Base-by-base conservation (phyloP, 2,888 invertebrate genomes). In the Epistrophella euchroma region DNA sequence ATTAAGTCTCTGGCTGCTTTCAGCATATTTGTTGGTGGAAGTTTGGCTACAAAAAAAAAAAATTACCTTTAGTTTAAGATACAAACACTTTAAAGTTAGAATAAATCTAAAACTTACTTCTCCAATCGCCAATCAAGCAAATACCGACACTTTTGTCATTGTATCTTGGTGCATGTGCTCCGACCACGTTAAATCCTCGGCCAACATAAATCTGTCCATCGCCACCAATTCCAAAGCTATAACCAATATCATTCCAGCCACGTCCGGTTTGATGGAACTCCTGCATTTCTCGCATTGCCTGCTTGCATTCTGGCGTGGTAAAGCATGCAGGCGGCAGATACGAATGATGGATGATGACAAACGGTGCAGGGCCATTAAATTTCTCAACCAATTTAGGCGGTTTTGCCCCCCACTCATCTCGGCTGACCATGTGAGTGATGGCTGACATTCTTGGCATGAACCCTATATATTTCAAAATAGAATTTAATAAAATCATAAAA, bases 271-370 rank as follows among this genome's bases (percentile, higher is more conserved):
- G 94, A 90, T 96, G 96, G 78, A 94, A 94, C 43, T 92, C 92
- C 91, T 96, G 96, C 94, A 96, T 96, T 45, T 92, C 92, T 68
- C 93, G 92, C 95, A 96, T 95, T 19, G 94, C 93, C 1, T 88
- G 88, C 62, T 91, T 91, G 89, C 96, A 96, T 5, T 93, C 92
- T 2, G 91, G 90, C 0, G 92, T 91, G 0, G 93, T 93, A 88
- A 92, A 91, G 90, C 96, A 96, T 10, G 94, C 95, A 0, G 90
- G 93, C 0, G 96, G 95, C 56, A 93, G 91, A 90, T 95, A 95
- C 0, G 95, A 95, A 91, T 96, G 96, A 90, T 96, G 96, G 88
- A 96, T 95, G 84, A 96, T 94, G 55, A 96, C 95, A 90, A 93
- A 95, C 0, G 95, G 94, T 2, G 95, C 95, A 2, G 96, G 95